These are phyloP conservation scores for Sarcophaga subvicina DNA, from an alignment of 2,888 invertebrate genomes.

Conservation along the genomic window DNA sequence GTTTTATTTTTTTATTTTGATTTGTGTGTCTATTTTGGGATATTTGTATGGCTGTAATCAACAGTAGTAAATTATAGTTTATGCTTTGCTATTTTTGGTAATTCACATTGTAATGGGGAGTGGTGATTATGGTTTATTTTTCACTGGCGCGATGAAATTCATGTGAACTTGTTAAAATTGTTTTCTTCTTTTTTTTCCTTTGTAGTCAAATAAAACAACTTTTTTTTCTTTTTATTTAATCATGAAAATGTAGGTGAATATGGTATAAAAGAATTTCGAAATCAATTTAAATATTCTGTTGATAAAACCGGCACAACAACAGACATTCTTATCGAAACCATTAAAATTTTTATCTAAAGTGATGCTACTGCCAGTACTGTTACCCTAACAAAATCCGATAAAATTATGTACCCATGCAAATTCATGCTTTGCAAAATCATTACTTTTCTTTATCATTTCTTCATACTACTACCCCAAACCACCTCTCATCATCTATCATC, in stretches of 20 bases:
- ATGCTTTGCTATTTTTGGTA: constrained; percentile 48
- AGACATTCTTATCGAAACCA: too few species aligned
- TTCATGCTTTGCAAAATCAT: background rate
- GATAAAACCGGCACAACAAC: too few species aligned
- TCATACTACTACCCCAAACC: background rate
- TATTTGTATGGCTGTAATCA: constrained; percentile 49
- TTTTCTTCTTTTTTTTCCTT: background rate
- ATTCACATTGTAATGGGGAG: constrained; percentile 55
- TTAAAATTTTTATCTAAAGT: background rate
- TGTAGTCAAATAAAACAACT: background rate
- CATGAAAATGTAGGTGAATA: background rate
- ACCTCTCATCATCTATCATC: background rate
- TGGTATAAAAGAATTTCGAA: too few species aligned
- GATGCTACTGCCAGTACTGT: constrained; percentile 5
- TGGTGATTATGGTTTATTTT: constrained; percentile 46
- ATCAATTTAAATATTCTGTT: too few species aligned
- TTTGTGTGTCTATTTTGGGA: background rate
- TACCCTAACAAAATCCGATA: constrained; percentile 3
- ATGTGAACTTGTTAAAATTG: constrained; percentile 59
- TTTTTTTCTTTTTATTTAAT: too few species aligned
- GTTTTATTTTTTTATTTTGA: constrained; percentile 11
- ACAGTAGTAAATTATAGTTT: constrained; percentile 68
- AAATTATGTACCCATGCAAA: constrained; percentile 27
- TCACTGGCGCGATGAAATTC: constrained; percentile 28
- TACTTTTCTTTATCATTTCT: background rate